Percentiles rank a stretch among this genome's conserved stretches.
These are phyloP conservation scores for Hirtodrosophila confusa DNA, from an alignment of 2,888 invertebrate species.

Conservation along the genomic window DNA sequence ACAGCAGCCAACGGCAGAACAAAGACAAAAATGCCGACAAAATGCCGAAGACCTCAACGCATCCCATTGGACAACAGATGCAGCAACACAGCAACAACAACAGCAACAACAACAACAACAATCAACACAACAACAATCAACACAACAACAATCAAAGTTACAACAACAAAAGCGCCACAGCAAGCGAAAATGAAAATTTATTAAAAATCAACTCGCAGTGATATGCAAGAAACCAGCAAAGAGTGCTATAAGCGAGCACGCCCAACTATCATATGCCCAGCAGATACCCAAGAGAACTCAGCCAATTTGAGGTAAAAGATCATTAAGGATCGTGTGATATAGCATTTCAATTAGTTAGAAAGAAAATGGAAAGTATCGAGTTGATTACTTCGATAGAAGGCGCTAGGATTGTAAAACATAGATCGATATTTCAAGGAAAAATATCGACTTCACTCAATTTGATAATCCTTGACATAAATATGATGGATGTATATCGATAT, in stretches of 20 bases:
- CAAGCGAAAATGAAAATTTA: constrained; percentile 67
- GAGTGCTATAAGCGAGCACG: neutral
- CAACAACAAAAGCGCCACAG: constrained; percentile 28
- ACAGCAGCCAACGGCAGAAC: constrained; percentile 62
- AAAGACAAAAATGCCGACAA: constrained; percentile 69
- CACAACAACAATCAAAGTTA: constrained; percentile 17
- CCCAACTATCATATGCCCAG: constrained; percentile 8
- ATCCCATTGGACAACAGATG: constrained; percentile 53
- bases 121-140: constrained; percentile 14
- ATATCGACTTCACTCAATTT: no score
- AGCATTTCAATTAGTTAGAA: no score
- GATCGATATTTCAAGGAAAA: no score
- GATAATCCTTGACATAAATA: no score
- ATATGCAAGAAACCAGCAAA: constrained; percentile 55
- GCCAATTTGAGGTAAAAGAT: no score
- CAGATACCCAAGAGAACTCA: neutral
- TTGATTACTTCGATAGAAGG: no score
- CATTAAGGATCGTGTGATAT: no score
- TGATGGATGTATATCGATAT: no score
- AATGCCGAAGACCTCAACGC: constrained; percentile 52
- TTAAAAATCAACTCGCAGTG: constrained; percentile 66
- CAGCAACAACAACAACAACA: constrained; percentile 24
- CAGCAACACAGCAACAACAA: constrained; percentile 37
- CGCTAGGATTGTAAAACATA: no score
- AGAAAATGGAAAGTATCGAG: no score